Base-by-base conservation (phyloP, 2,113 vertebrate genomes). In the Nothocercus julius region DNA sequence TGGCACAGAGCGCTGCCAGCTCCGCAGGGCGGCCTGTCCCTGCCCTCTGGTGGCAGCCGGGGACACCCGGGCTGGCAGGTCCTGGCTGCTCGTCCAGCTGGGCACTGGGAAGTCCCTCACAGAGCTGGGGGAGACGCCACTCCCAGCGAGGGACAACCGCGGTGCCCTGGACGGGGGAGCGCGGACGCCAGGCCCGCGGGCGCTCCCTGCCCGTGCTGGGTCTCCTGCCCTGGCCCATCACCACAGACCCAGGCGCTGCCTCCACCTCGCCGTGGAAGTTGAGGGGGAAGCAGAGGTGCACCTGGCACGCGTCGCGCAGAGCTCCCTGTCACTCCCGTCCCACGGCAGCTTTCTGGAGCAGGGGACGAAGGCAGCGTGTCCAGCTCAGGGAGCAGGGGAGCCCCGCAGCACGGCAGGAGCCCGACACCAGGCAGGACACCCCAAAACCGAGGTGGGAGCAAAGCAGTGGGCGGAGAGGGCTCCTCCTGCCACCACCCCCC, bases 331-430 rank as follows among this genome's bases (percentile, higher is more conserved):
- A 36, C 36, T 36, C 36, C 36, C 62, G 70, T 45, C 62, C 70
- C 9, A 4, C 13, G 10, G 30, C 8, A 2, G 40, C 25, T 3
- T 78, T 27, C 25, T 17, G 2, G 3, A 3, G 42, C 42, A 44
- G 62, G 58, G 7, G 34, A 36, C 3, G 9, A 40, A 0, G 0
- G 1, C 16, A 11, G 14, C 0, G 0, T 0, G 2, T 61, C 5
- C 0, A 0, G 25, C 36, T 45, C 69, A 8, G 47, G 38, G 42
- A 51, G 24, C 0, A 2, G 72, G 22, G 44, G 51, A 56, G 27
- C 30, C 8, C 25, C 1, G 36, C 28, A 25, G 8, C 32, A 54
- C 19, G 3, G 19, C 0, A 12, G 63, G 70, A 45, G 27, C 44
- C 49, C 47, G 56, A 28, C 6, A 2, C 45, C 56, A 16, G 49